Evolutionary conservation across 2,113 vertebrate genomes (phyloP), one percentile per base, ranked within the genome.

Genomic region (Blennius ocellaris): DNA sequence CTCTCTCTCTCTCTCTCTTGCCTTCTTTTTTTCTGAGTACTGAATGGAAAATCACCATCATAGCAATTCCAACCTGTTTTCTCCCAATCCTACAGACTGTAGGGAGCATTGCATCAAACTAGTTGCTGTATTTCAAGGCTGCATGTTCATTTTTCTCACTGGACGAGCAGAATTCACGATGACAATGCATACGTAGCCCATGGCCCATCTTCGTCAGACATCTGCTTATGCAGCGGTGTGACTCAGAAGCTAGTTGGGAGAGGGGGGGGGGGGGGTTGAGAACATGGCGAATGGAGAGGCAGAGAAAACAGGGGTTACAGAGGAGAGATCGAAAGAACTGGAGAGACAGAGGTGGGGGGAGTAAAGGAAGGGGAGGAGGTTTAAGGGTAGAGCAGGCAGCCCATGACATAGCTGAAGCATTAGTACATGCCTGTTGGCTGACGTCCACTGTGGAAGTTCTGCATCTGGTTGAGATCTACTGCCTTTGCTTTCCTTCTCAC

Each of bases 31-130:
- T 83, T 68, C 57, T 40, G 41, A 80, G 17, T 36, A 59, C 84
- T 87, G 76, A 55, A 58, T 91, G 94, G 93, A 94, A 94, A 94
- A 94, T 91, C 89, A 69, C 66, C 69, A 92, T 94, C 93, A 94
- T 56, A 58, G 81, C 68, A 78, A 89, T 87, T 48, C 66, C 55
- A 76, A 51, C 63, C 21, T 51, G 43, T 48, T 39, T 37, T 58
- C 57, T 73, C 51, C 44, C 65, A 69, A 81, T 41, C 47, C 36
- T 21, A 6, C 5, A 44, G 50, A 45, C 58, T n/a, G 44, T 36
- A 37, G 37, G 45, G 59, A 7, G 0, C 4, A 12, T 50, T 48
- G 68, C 30, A 38, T 38, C 6, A 16, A 53, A 49, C 54, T 37
- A 45, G 47, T 56, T 38, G 11, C 50, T 69, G 49, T 7, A 49